Base-by-base conservation (phyloP, 1,140 invertebrate species). In the Zaprionus taronus region DNA sequence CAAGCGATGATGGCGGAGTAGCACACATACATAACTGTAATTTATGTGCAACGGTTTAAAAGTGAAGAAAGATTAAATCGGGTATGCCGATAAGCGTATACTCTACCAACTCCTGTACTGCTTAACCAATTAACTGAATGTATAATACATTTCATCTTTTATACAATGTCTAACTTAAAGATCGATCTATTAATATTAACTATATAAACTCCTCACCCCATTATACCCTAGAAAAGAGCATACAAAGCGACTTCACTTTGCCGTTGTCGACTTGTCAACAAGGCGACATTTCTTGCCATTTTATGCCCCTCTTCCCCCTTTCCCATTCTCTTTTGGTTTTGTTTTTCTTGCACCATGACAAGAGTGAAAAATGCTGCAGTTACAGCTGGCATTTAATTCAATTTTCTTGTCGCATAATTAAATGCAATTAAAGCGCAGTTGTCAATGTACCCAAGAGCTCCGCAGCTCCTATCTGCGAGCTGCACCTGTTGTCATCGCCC, bases 331-430 rank as follows among this genome's bases (percentile, higher is more conserved):
- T 26, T n/a, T 44, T 44, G 22, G 7, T 6, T 24, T 15, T 38
- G 41, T 15, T 38, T 70, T 62, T 44, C 22, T 53, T 68, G 47
- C 64, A 62, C 62, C 41, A 55, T 15, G 38, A 82, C 68, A 76
- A 34, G 31, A 81, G 36, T 55, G 24, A 75, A 64, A 61, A 64
- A 70, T 58, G 47, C 55, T 34, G 6, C 63, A 66, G 26, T 65
- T 70, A 47, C 41, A 47, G 22, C 75, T 64, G 62, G 71, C 77
- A 67, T 71, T 81, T 78, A 70, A 84, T 84, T 84, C 60, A 79
- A 87, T 80, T 75, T 87, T 75, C 80, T 73, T 74, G 70, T 67
- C 67, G 77, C 73, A 74, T 78, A 89, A 87, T 86, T 86, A 82
- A 85, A 82, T 74, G 69, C 66, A 86, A 83, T 86, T 87, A 86